A percentile compares a stretch with the other conserved stretches of the same genome.
Conservation (phyloP, 1,140 invertebrate genomes). For the Diorhabda sublineata region DNA sequence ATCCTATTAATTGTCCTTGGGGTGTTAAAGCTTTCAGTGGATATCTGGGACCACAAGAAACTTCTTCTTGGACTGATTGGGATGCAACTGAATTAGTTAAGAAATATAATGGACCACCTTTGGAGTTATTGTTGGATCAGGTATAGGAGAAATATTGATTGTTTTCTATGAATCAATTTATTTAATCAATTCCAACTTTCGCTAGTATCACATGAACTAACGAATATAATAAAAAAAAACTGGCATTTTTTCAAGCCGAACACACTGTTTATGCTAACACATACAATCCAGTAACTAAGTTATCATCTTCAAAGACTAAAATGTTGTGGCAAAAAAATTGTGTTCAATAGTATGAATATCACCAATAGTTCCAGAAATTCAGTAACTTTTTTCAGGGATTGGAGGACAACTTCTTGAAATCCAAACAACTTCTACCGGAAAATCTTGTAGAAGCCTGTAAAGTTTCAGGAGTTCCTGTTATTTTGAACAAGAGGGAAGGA, state of each 20-base stretch:
- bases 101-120: conserved; percentile 77
- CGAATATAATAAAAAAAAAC: too few relatives aligned
- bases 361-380: too few relatives aligned
- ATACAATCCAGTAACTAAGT: too few relatives aligned
- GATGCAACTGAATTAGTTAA: conserved; percentile 84
- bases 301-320: too few relatives aligned
- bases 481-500: conserved; percentile 75
- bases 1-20: conserved; percentile 82
- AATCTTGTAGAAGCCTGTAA: conserved; percentile 71
- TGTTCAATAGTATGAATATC: too few relatives aligned
- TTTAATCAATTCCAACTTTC: too few relatives aligned
- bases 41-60: conserved; percentile 73
- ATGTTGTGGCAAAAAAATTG: too few relatives aligned
- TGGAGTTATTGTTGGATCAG: conserved; percentile 89
- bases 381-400: conserved; percentile 57
- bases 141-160: conserved; percentile 49
- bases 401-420: conserved; percentile 75
- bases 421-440: conserved; percentile 79
- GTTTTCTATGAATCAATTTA: too few relatives aligned
- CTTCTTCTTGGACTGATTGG: conserved; percentile 73
- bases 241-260: too few relatives aligned
- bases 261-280: too few relatives aligned
- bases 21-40: conserved; percentile 83
- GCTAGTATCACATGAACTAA: too few relatives aligned
- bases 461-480: conserved; percentile 65